A percentile compares a stretch with the other conserved stretches of the same genome.
phyloP scores from a whole-genome alignment of 2,113 vertebrate species.

The Climacteris rufus region DNA sequence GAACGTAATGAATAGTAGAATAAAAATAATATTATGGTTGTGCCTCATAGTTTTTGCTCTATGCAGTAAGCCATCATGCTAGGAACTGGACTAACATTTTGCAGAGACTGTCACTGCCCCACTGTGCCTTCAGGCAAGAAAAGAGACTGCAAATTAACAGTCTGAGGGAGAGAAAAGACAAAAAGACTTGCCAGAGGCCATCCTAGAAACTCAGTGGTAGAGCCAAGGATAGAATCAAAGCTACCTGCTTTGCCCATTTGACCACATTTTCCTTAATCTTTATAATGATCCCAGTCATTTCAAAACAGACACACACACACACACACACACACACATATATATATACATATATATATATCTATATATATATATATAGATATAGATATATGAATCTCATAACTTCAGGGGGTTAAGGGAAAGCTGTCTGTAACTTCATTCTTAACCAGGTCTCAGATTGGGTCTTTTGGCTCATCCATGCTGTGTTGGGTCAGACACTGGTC shows the following conservation, averaged over 20 bases:
- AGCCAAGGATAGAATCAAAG: constrained; percentile 34
- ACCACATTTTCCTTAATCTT: constrained; percentile 11
- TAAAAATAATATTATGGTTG: constrained; percentile 40
- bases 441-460: neutral
- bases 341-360: neutral
- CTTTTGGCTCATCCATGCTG: neutral
- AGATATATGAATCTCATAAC: neutral
- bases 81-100: constrained; percentile 48
- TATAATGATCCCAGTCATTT: neutral
- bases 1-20: constrained; percentile 35
- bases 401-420: neutral
- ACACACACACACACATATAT: neutral
- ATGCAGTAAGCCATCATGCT: neutral
- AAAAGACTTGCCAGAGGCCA: constrained; percentile 48
- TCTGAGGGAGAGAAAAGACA: constrained; percentile 40
- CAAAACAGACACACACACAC: neutral
- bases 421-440: neutral
- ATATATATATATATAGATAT: neutral
- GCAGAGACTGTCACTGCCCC: constrained; percentile 36
- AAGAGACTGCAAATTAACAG: constrained; percentile 41
- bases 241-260: neutral
- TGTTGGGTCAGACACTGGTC: neutral
- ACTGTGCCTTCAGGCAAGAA: constrained; percentile 42
- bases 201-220: constrained; percentile 41
- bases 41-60: constrained; percentile 8